Percentiles rank a stretch among this genome's conserved stretches.
Conservation (phyloP, 2,113 vertebrate genomes). For the Steatornis caripensis region DNA sequence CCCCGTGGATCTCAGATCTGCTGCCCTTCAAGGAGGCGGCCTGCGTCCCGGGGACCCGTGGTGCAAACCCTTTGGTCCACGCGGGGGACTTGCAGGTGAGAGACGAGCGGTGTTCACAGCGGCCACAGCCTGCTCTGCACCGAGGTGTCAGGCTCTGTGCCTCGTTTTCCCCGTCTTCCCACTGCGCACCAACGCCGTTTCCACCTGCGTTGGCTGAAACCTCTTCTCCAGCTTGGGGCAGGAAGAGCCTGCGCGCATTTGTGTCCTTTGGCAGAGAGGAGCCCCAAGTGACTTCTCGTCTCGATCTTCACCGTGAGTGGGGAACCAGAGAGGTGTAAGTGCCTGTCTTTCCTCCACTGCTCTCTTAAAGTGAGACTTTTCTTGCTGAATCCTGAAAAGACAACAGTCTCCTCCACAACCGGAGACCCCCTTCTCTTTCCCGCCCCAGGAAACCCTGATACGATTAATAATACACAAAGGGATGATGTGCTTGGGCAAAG, state of each 20-base stretch:
- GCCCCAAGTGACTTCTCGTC: not conserved
- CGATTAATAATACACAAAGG: constrained; percentile 72
- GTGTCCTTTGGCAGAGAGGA: not conserved
- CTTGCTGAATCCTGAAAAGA: not conserved
- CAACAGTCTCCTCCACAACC: constrained; percentile 13
- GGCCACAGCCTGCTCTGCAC: not conserved
- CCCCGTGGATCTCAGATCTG: not conserved
- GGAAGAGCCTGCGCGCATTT: too few relatives aligned
- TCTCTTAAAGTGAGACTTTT: constrained; percentile 52
- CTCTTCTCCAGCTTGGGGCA: not conserved
- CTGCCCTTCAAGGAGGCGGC: fast-evolving
- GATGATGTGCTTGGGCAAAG: constrained; percentile 59
- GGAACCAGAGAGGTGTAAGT: not conserved
- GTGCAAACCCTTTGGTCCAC: not conserved
- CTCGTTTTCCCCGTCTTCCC: not conserved
- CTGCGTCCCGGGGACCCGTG: not conserved
- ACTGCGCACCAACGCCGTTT: fast-evolving
- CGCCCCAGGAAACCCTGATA: constrained; percentile 37
- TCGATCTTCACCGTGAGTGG: not conserved
- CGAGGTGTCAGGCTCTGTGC: fast-evolving
- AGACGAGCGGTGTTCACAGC: too few relatives aligned
- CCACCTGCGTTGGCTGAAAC: not conserved
- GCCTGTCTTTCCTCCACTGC: not conserved
- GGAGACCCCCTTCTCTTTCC: constrained; percentile 44
- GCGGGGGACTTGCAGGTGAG: too few relatives aligned